These are phyloP conservation scores for Montipora capitata DNA, from an alignment of 92 coral and sea anemone genomes.

Conservation along the genomic window DNA sequence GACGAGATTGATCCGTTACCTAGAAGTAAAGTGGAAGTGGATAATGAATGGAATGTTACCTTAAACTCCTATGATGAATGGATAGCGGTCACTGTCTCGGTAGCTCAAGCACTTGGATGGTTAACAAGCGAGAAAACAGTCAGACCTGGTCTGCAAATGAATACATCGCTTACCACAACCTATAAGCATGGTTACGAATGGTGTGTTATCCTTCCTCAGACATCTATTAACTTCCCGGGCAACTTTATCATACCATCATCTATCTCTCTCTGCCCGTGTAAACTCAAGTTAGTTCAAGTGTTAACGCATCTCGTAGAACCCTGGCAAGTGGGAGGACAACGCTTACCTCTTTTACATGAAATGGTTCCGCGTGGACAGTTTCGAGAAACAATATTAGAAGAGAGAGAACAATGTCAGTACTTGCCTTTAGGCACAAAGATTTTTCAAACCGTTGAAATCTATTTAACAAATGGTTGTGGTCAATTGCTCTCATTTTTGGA, in stretches of 20 bases:
- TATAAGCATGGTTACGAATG: not conserved
- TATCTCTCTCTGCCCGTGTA: not conserved
- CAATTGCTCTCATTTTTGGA: no score
- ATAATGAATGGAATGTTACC: conserved; percentile 2
- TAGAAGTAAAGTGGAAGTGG: no score
- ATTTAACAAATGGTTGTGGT: no score
- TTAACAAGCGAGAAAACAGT: not conserved
- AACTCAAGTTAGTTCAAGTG: not conserved
- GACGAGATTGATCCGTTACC: no score
- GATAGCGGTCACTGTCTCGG: not conserved
- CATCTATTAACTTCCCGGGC: not conserved
- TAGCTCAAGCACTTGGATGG: not conserved
- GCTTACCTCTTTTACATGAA: not conserved
- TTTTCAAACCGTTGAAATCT: no score
- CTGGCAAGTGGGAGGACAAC: no score
- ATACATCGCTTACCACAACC: not conserved
- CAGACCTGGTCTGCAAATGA: not conserved
- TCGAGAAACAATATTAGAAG: no score
- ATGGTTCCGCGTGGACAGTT: no score
- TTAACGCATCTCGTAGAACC: not conserved
- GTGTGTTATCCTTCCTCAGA: not conserved
- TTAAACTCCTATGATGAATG: not conserved
- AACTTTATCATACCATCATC: not conserved
- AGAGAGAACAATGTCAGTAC: no score
- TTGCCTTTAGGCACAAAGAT: no score